Evolutionary conservation across 2,797 vertebrate species (phyloP).

Genomic region (Erethizon dorsatum): DNA sequence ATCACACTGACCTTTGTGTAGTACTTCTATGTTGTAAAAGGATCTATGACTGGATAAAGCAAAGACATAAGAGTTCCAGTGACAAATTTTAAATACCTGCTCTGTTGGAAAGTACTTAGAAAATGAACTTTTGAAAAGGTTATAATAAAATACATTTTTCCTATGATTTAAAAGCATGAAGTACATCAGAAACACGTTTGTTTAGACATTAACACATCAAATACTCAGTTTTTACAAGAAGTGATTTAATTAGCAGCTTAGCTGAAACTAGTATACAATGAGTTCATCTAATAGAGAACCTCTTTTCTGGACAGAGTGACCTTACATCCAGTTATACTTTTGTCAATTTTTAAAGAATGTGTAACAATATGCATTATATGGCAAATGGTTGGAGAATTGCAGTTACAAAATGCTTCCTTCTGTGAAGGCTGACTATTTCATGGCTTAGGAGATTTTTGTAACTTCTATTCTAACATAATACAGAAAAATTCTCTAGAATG

Average conservation of each 20-base stretch:
- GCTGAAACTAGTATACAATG: background rate
- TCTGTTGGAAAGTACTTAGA: conserved; percentile 41
- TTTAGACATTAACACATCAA: conserved; percentile 55
- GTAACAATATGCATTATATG: background rate
- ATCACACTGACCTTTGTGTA: conserved; percentile 1
- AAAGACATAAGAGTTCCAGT: background rate
- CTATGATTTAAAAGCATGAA: conserved; percentile 29
- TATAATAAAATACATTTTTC: conserved; percentile 17
- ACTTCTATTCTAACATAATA: conserved; percentile 29
- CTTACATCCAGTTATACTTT: conserved; percentile 57
- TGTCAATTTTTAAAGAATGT: background rate
- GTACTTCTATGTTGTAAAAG: background rate
- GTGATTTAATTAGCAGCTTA: conserved; percentile 46
- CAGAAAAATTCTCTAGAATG: conserved; percentile 67
- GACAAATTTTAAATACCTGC: background rate
- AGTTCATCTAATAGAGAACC: conserved; percentile 27
- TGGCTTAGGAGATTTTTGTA: conserved; percentile 71
- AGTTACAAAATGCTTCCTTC: background rate
- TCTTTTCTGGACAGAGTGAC: conserved; percentile 42
- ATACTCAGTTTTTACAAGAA: conserved; percentile 66
- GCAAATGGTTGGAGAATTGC: conserved; percentile 43
- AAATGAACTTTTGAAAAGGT: conserved; percentile 16
- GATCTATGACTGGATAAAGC: background rate
- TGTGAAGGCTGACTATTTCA: conserved; percentile 60
- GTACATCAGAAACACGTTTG: conserved; percentile 35